Conservation (phyloP, 2,113 vertebrate species). For the Vulpes lagopus region DNA sequence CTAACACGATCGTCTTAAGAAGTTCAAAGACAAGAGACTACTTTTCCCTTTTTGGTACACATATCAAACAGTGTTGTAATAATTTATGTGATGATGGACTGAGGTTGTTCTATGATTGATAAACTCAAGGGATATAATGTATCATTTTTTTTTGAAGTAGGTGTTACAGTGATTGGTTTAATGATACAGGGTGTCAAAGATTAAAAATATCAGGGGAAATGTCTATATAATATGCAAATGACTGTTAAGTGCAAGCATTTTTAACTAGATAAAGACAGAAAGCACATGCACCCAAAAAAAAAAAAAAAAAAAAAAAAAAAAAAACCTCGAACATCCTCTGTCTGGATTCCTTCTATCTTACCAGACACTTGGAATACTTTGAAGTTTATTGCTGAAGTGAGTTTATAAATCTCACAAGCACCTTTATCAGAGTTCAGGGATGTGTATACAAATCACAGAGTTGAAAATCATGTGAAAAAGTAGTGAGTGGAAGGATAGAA, state of each 20-base stretch:
- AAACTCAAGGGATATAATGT: slow-evolving; percentile 84
- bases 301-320: slow-evolving; percentile 59
- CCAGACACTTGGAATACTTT: slow-evolving; percentile 1
- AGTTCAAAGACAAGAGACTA: slow-evolving; percentile 83
- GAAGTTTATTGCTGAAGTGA: slow-evolving; percentile 35
- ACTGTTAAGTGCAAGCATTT: slow-evolving; percentile 77
- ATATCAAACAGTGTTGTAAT: slow-evolving; percentile 86
- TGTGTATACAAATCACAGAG: not conserved
- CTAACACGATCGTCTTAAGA: slow-evolving; percentile 85
- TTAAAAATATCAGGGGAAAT: slow-evolving; percentile 79
- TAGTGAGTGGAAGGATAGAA: not conserved
- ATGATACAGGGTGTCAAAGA: slow-evolving; percentile 84
- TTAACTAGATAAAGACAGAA: slow-evolving; percentile 74
- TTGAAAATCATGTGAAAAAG: not conserved
- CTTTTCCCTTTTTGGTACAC: slow-evolving; percentile 83
- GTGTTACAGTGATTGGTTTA: slow-evolving; percentile 85
- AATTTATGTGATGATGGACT: slow-evolving; percentile 85
- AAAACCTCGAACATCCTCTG: slow-evolving; percentile 64
- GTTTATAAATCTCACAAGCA: not conserved
- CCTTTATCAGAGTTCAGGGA: not conserved
- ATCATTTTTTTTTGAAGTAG: slow-evolving; percentile 84
- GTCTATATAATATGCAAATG: slow-evolving; percentile 84
- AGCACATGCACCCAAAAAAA: slow-evolving; percentile 55
- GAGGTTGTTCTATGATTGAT: slow-evolving; percentile 85
- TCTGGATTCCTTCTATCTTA: slow-evolving; percentile 60